A percentile compares a stretch with the other conserved stretches of the same genome.
These are phyloP conservation scores for Cygnus olor DNA, from an alignment of 2,797 vertebrate genomes.

Conservation along the genomic window DNA sequence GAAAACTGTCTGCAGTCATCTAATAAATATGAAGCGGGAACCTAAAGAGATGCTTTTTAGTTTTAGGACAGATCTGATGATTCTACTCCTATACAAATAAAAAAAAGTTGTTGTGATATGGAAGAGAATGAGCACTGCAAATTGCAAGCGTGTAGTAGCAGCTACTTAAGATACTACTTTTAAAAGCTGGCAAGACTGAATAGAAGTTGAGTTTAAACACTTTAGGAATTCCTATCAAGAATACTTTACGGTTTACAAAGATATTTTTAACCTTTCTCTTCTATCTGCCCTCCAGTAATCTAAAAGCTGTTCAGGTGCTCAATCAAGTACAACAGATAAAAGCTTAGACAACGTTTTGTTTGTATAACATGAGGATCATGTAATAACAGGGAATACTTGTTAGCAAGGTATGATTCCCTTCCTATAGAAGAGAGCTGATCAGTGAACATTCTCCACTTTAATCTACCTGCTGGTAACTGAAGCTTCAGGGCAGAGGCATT, in stretches of 20 bases:
- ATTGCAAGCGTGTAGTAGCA: neutral
- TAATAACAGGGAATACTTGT: accelerated
- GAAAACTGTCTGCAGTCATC: neutral
- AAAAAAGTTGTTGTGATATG: neutral
- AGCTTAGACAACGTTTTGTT: neutral
- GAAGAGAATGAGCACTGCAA: neutral
- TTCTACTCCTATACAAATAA: neutral
- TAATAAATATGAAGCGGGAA: neutral
- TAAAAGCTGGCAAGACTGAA: neutral
- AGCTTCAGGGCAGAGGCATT: neutral
- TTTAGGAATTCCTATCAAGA: neutral
- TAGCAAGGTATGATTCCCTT: neutral
- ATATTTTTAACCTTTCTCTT: neutral
- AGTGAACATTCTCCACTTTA: neutral
- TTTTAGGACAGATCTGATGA: neutral
- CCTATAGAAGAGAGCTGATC: neutral
- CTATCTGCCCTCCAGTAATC: neutral
- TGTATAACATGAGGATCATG: neutral
- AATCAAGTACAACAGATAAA: neutral
- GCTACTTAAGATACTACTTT: neutral
- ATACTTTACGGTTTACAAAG: neutral
- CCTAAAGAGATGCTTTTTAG: neutral
- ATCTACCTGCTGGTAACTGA: neutral
- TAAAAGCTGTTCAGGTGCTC: neutral
- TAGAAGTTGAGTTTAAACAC: neutral